A percentile compares a stretch with the other conserved stretches of the same genome.
phyloP scores from a whole-genome alignment of 2,113 vertebrate species.

The Okapia johnstoni region DNA sequence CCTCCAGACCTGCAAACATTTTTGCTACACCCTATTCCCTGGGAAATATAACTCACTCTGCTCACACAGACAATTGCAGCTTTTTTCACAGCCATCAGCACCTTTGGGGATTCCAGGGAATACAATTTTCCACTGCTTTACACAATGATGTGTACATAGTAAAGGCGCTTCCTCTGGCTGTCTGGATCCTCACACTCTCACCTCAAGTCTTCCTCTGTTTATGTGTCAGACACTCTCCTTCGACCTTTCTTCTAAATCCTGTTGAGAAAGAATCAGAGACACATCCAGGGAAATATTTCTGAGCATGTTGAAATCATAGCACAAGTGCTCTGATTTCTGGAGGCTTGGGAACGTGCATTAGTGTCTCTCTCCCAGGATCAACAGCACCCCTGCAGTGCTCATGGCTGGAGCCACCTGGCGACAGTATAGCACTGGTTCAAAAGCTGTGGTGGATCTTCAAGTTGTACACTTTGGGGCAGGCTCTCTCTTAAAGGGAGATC shows the following conservation, averaged over 20 bases:
- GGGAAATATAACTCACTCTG: not conserved
- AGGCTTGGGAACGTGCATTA: not conserved
- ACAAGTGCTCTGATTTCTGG: not conserved
- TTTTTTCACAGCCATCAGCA: not conserved
- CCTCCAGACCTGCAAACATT: not conserved
- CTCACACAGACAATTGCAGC: no score
- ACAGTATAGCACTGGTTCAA: not conserved
- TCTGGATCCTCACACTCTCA: not conserved
- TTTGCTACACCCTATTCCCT: not conserved
- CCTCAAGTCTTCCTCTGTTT: not conserved
- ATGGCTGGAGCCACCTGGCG: not conserved
- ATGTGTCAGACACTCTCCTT: not conserved
- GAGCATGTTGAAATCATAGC: not conserved
- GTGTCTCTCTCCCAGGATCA: not conserved
- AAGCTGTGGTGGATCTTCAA: not conserved
- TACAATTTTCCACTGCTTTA: not conserved
- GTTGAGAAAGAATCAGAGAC: not conserved
- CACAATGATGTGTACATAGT: not conserved
- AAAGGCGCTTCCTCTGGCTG: no score
- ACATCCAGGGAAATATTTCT: not conserved
- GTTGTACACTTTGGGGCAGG: not conserved
- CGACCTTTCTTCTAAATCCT: not conserved
- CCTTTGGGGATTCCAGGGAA: not conserved
- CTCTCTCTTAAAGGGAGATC: not conserved
- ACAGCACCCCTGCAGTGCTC: not conserved